Evolutionary conservation across 2,888 invertebrate species (phyloP), one percentile per base, ranked within the genome.

Genomic region (Pachliopta kotzebuea): DNA sequence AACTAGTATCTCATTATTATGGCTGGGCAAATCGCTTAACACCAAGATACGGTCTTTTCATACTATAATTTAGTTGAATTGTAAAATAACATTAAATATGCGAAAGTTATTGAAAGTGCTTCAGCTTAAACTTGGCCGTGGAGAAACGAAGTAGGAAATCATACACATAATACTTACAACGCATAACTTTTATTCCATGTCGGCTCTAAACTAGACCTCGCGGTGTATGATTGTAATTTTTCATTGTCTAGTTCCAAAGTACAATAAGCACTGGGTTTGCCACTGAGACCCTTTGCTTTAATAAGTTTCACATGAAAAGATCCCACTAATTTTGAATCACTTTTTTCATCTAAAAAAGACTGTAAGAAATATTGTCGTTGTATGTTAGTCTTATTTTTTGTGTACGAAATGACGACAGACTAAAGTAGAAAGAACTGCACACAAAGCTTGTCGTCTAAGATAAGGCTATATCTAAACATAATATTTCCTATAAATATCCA

Each of bases 191-290:
- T 88, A 64, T 90, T 84, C 90, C 90, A 91, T 9, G 68, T 67
- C 0, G 84, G 84, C 21, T 86, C 87, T 0, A 78, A 31, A 53
- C 68, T 74, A n/a, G 76, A 70, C 0, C 72, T 73, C 3, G 72
- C 74, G 17, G 74, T 76, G 11, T 83, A 85, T 0, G 90, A 89
- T 66, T 85, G 84, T 1, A 90, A 81, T 57, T 79, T 78, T 67
- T 88, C 86, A 66, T 90, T 90, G 67, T 89, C 89, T 17, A 91
- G 68, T 69, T 88, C 87, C 23, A 91, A 60, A 0, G 81, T 79
- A 68, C 89, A 89, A 67, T 86, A 90, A 0, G 86, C 84, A 45
- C 76, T 80, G 0, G 84, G 81, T 59, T 77, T 85, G 0, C 84
- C 82, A 7, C 69, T 71, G 14, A 90, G 63, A 0, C 90, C 90